These are phyloP conservation scores for Rhegmatorhina hoffmannsi DNA, from an alignment of 2,113 vertebrate species.

Conservation along the genomic window DNA sequence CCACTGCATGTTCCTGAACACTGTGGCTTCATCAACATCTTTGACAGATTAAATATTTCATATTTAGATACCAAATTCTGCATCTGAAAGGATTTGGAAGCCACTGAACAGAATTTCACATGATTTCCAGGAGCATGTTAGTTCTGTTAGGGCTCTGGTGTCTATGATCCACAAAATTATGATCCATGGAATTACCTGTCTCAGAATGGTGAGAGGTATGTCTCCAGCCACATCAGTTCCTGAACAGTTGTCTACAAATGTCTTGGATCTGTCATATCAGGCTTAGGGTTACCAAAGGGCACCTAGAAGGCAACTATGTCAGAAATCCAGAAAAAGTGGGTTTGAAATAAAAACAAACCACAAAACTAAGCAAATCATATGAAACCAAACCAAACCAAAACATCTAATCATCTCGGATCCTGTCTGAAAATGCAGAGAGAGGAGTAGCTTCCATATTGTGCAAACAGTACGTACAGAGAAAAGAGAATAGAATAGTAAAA, in stretches of 20 bases:
- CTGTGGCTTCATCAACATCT: neutral
- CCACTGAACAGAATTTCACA: neutral
- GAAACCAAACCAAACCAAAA: neutral
- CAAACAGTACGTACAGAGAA: neutral
- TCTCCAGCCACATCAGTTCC: neutral
- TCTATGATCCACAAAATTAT: neutral
- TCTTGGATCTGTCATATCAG: neutral
- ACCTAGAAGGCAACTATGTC: neutral
- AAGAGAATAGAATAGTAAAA: neutral
- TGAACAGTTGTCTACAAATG: neutral
- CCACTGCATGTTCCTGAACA: neutral
- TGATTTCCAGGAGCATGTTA: neutral
- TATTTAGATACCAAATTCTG: neutral
- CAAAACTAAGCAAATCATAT: neutral
- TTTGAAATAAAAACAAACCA: neutral
- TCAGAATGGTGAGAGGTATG: neutral
- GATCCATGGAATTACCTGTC: neutral
- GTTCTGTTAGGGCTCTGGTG: neutral
- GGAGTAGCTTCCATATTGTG: neutral
- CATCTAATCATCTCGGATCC: neutral
- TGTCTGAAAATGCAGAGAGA: neutral
- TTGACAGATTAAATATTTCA: neutral
- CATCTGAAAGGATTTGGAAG: neutral
- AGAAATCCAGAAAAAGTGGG: neutral
- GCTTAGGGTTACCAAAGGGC: neutral